phyloP scores from a whole-genome alignment of 2,113 vertebrate genomes.

The Microtus oregoni region DNA sequence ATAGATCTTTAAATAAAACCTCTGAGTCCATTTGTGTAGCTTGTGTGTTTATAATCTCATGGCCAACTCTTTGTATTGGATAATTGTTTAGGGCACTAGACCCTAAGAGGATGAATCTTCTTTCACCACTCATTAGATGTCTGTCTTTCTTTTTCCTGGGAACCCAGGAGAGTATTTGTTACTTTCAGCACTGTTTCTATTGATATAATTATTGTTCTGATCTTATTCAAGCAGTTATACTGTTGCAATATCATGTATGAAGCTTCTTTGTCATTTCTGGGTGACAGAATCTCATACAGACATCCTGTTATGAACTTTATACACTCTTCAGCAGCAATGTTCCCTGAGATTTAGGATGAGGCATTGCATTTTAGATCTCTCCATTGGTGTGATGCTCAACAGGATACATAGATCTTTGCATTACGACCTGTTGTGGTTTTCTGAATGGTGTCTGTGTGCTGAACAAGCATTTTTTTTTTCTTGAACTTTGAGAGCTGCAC shows the following conservation, averaged over 20 bases:
- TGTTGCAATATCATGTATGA: not conserved
- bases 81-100: not conserved
- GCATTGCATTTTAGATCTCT: not conserved
- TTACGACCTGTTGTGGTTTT: not conserved
- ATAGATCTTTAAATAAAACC: not conserved
- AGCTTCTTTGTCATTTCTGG: not conserved
- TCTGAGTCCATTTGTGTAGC: not conserved
- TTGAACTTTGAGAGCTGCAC: not conserved
- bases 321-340: not conserved
- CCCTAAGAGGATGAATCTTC: no score
- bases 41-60: not conserved
- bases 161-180: not conserved
- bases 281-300: not conserved
- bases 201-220: not conserved
- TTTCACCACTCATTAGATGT: not conserved
- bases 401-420: not conserved
- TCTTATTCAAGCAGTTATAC: not conserved
- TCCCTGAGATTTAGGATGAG: no score
- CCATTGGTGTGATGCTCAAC: accelerated
- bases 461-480: not conserved
- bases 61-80: not conserved
- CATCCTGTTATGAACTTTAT: not conserved
- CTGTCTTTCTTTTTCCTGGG: not conserved
- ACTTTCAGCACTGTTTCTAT: not conserved
- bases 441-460: not conserved